These are phyloP conservation scores for Hydrotaea diabolus DNA, from an alignment of 2,888 invertebrate species.

Conservation along the genomic window DNA sequence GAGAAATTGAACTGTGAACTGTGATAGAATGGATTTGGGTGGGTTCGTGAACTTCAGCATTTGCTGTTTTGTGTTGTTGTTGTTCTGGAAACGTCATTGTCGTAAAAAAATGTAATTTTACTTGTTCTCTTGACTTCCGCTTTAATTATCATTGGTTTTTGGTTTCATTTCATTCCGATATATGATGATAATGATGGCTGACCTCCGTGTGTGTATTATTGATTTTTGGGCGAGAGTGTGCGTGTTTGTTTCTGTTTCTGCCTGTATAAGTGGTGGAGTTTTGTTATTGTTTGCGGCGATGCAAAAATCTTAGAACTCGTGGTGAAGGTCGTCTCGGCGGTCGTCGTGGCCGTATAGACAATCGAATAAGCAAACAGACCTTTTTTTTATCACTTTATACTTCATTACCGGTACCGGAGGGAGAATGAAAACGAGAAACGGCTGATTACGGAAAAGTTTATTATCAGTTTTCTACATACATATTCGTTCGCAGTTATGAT, in stretches of 20 bases:
- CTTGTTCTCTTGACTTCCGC: constrained; percentile 22
- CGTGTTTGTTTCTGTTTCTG: not conserved
- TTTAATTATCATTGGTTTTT: not conserved
- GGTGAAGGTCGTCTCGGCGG: constrained; percentile 6
- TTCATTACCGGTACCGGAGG: not conserved
- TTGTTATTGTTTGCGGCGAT: not conserved
- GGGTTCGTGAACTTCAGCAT: too few relatives aligned
- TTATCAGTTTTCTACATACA: not conserved
- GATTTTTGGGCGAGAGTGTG: constrained; percentile 7
- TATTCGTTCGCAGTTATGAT: not conserved
- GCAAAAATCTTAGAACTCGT: not conserved
- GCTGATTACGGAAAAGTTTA: constrained; percentile 3
- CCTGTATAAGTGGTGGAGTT: not conserved
- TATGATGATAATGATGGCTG: constrained; percentile 18
- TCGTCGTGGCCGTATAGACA: not conserved
- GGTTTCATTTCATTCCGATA: not conserved
- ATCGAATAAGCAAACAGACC: not conserved
- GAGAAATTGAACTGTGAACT: too few relatives aligned
- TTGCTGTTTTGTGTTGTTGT: not conserved
- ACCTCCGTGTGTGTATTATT: constrained; percentile 12
- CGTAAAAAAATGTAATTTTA: not conserved
- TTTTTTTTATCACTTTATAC: too few relatives aligned
- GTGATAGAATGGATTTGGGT: too few relatives aligned
- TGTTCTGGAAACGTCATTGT: not conserved
- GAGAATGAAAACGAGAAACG: not conserved